Evolutionary conservation across 2,797 vertebrate species (phyloP), one percentile per base, ranked within the genome.

Genomic region (Chromobotia macracanthus): DNA sequence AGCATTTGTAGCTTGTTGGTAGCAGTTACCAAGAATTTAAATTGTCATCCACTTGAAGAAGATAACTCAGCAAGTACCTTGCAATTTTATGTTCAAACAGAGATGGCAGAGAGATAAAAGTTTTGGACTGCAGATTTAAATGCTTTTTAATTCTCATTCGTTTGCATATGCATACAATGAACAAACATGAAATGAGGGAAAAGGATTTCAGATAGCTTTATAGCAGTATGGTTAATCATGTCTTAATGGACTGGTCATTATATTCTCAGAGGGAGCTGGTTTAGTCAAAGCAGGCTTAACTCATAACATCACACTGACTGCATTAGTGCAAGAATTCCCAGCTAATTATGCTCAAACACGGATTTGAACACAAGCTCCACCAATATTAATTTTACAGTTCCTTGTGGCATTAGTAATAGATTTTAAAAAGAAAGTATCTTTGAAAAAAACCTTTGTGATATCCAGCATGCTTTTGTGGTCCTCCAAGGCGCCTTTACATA

Each of bases 171-270:
- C 1, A 77, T 77, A 25, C 46, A 55, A n/a, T n/a, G n/a, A n/a
- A 55, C 7, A 21, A 31, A 25, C 56, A 64, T 41, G 23, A 50
- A 69, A 18, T 25, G 11, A n/a, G 6, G 41, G 6, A n/a, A 60
- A 63, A 19, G 19, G 11, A 55, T 19, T 38, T 55, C 13, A 64
- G 41, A 38, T 13, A 3, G 58, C 35, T 53, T 60, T 65, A 63
- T 53, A 65, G 2, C 68, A 72, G 60, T 23, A 60, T 35, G 75
- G 28, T 72, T 72, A 79, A 65, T 79, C 68, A 79, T 18, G 69
- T 61, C 21, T 28, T 79, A 72, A 79, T 79, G 48, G 35, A 65
- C 35, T 65, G 77, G 77, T 66, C 60, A 72, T 79, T 79, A 72
- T 72, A 65, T 64, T 72, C 77, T 72, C 69, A 72, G 35, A 64